Evolutionary conservation across 2,797 vertebrate genomes (phyloP).

Genomic region (Silurus aristotelis): DNA sequence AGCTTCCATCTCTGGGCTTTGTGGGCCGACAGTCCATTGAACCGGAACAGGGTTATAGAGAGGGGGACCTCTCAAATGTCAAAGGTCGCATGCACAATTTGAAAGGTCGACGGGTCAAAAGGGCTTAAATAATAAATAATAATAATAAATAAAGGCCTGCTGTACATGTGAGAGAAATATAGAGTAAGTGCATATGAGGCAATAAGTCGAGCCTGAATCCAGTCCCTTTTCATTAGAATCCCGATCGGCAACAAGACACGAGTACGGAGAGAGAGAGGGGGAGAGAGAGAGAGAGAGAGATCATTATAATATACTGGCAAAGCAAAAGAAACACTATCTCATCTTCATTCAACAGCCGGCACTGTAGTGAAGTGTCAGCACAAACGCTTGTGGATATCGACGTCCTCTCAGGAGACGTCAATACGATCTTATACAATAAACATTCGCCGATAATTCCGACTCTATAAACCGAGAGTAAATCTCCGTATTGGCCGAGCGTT

Average conservation of each 20-base stretch:
- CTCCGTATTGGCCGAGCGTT: constrained; percentile 14
- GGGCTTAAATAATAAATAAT: constrained; percentile 6
- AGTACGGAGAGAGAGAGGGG: constrained; percentile 33
- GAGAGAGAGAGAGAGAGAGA: constrained; percentile 32
- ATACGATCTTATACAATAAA: constrained; percentile 48
- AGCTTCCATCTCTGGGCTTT: constrained; percentile 59
- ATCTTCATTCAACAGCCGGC: constrained; percentile 58
- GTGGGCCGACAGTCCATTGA: constrained; percentile 36
- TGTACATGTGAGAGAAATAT: not conserved
- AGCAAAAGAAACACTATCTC: constrained; percentile 54
- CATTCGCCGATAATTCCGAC: constrained; percentile 29
- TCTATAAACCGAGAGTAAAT: constrained; percentile 26
- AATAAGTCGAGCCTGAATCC: constrained; percentile 5
- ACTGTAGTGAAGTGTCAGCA: constrained; percentile 65
- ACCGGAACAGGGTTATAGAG: constrained; percentile 54
- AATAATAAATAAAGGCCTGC: too few species aligned
- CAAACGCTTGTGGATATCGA: constrained; percentile 67
- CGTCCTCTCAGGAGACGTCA: constrained; percentile 52
- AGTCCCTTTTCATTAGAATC: constrained; percentile 16
- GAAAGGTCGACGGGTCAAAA: not conserved
- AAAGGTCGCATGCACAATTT: constrained; percentile 58
- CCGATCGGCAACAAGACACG: not conserved
- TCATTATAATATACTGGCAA: constrained; percentile 9
- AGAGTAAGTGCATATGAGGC: not conserved
- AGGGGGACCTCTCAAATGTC: constrained; percentile 6